phyloP scores from a whole-genome alignment of 2,888 invertebrate species.

The Pandemis corylana region DNA sequence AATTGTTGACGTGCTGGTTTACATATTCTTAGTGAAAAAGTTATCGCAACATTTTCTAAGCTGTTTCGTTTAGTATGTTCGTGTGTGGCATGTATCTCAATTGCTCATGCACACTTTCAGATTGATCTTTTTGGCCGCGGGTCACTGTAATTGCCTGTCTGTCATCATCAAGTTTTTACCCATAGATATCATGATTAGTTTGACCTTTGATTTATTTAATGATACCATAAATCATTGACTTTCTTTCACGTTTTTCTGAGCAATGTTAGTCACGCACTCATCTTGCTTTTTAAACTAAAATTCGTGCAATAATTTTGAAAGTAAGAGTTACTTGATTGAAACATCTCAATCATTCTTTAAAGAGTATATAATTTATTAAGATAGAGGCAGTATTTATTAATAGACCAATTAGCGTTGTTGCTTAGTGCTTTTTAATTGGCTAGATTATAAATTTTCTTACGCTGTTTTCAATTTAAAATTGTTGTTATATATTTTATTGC shows the following conservation, averaged over 20 bases:
- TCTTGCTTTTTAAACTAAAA: neutral
- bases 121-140: constrained; percentile 27
- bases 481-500: too few relatives aligned
- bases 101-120: constrained; percentile 22
- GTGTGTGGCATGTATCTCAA: neutral
- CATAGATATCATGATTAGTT: constrained; percentile 23
- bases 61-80: neutral
- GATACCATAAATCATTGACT: constrained; percentile 26
- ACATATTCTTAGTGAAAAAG: too few relatives aligned
- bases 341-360: neutral
- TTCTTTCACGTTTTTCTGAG: constrained; percentile 11
- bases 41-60: neutral
- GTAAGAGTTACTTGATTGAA: neutral
- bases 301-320: neutral
- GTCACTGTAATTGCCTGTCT: constrained; percentile 26
- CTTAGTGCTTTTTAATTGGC: too few relatives aligned
- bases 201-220: constrained; percentile 30
- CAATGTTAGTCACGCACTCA: constrained; percentile 2
- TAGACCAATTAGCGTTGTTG: neutral
- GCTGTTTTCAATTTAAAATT: too few relatives aligned
- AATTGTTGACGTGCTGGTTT: too few relatives aligned
- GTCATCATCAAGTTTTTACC: constrained; percentile 32
- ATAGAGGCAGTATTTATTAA: neutral
- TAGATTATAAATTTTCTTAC: too few relatives aligned
- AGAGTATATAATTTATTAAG: neutral